These are phyloP conservation scores for Phylloscopus collybita DNA, from an alignment of 2,797 vertebrate species.

Conservation along the genomic window DNA sequence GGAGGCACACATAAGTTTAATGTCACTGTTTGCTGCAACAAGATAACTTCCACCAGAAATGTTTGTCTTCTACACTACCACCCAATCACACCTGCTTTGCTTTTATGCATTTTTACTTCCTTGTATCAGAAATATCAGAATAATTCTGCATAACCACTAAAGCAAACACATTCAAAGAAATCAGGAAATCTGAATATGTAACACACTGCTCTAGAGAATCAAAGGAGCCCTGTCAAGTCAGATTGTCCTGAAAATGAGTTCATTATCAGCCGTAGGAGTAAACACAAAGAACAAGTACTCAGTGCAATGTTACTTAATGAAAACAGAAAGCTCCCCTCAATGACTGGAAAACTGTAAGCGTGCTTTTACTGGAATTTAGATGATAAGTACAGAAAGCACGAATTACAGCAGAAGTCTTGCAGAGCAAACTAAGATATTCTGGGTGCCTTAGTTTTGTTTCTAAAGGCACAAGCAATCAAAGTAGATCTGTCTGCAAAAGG, in stretches of 20 bases:
- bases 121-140: not conserved
- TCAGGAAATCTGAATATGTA: not conserved
- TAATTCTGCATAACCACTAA: not conserved
- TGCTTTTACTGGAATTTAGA: not conserved
- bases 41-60: not conserved
- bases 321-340: not conserved
- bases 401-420: not conserved
- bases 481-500: not conserved
- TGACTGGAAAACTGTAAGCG: fast-evolving
- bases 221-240: not conserved
- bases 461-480: not conserved
- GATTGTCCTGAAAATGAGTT: not conserved
- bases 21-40: not conserved
- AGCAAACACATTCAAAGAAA: not conserved
- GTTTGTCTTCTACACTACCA: not conserved
- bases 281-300: not conserved
- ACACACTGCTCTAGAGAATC: not conserved
- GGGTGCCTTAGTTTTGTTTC: not conserved
- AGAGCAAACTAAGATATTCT: not conserved
- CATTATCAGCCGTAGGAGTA: not conserved
- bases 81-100: not conserved
- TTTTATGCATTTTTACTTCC: not conserved
- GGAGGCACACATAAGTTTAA: not conserved
- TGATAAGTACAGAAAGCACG: not conserved
- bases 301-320: not conserved